Base-by-base conservation (phyloP, 2,113 vertebrate genomes). In the Callipepla squamata region DNA sequence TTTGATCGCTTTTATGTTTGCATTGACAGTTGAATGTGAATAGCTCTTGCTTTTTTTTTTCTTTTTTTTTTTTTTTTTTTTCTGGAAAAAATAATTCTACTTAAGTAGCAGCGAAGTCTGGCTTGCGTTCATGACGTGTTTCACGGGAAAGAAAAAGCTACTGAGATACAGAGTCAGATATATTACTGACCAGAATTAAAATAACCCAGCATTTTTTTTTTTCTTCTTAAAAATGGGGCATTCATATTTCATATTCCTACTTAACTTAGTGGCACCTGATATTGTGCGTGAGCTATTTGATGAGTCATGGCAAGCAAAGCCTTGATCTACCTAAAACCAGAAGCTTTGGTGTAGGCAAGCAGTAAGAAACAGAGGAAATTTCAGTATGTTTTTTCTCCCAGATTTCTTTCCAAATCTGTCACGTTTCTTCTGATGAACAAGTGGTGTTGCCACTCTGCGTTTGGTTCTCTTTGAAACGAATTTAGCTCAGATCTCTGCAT, bases 1-100 rank as follows among this genome's bases (percentile, higher is more conserved):
- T 78, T 83, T 94, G 32, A 93, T 65, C 59, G 70, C 45, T 92
- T 97, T 91, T 83, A 58, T 95, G 63, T 95, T 96, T 63, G 45
- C 40, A 40, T 80, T 96, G 93, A 89, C 94, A 95, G 51, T 94
- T 40, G 74, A 86, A 48, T 91, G 53, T 22, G 68, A 96, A 91
- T 93, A n/a, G 62, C 91, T 94, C 69, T 73, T 91, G 42, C 8
- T 68, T 62, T 80, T 78, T 81, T 38, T 57, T 36, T n/a, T n/a
- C n/a, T 78, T 81, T 38, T 57, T 36, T 68, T 62, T 80, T 78
- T 81, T 38, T 57, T 36, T 68, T 62, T 80, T 78, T 81, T 38
- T 57, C 7, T 11, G 69, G 42, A 47, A 42, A 90, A 92, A 77
- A 79, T 40, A 69, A 36, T 68, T 38, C 94, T 57, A 57, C 18